Base-by-base conservation (phyloP, 2,113 vertebrate genomes). In the Sprattus sprattus region DNA sequence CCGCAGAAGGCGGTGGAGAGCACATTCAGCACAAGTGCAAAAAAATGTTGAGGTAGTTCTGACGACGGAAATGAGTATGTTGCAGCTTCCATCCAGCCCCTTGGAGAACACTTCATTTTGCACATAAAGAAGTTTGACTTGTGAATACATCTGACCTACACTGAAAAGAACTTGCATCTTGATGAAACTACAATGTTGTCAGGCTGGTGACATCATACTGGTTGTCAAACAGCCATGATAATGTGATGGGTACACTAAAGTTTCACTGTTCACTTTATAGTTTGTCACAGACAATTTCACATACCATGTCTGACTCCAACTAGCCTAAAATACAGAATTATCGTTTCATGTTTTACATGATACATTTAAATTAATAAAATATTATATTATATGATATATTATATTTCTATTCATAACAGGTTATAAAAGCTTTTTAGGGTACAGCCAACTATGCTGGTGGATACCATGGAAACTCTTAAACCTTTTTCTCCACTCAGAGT, bases 1-100 rank as follows among this genome's bases (percentile, higher is more conserved):
- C 83, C 88, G 87, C 88, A 87, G 88, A 75, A 93, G 90, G 91
- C 90, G 92, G 90, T 91, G 91, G 86, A 90, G 87, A 90, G 90
- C 8, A 88, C 88, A 54, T 90, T 91, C 86, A 90, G 91, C 64
- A 11, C n/a, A 32, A 75, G 28, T 32, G 67, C 67, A 75, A 75
- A 75, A 39, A 32, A 39, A 32, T 75, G 20, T 39, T 39, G 3
- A 75, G 28, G 28, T 75, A 75, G 67, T 15, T 8, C 28, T 15
- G 67, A 25, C n/a, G 15, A 57, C 13, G 15, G 16, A 57, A 15
- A 64, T 64, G 60, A 64, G 7, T 25, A 64, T 64, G 60, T n/a
- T 22, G 5, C 60, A 67, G 60, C 11, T 67, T 67, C 60, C 0
- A 32, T 75, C 25, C 13, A 39, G 67, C 39, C 28, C 67, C 0